Evolutionary conservation across 2,797 vertebrate species (phyloP), one percentile per base, ranked within the genome.

Genomic region (Rhinogobio ventralis): DNA sequence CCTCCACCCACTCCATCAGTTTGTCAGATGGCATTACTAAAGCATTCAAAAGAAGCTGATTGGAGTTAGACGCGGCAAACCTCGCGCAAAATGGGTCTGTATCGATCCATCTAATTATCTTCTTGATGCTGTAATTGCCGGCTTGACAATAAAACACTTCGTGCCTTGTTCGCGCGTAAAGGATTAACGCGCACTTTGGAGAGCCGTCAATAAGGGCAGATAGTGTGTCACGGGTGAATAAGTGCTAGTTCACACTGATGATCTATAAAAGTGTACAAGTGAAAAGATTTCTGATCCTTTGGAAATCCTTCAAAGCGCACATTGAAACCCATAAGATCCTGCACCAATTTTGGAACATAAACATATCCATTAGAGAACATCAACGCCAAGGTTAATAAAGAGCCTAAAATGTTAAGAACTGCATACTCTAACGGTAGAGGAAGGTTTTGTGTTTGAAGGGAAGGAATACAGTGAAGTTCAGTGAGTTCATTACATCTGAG

Each of bases 1-100:
- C 79, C 46, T 68, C 51, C 55, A 66, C 73, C 82, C 42, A 69
- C 82, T 19, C 82, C 25, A 73, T 62, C 84, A 77, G 76, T 30
- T 78, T 84, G 81, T 85, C 85, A 84, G 67, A 82, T 64, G 57
- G 28, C 39, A 82, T 82, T 82, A 51, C 42, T 74, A 30, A 45
- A 74, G 81, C 69, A 25, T 53, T 75, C 62, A 39, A 36, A 66
- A 64, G 45, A 75, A 73, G 45, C 81, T 83, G 81, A 75, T 83
- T 75, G 57, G 81, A 66, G 45, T 42, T 53, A 82, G 57, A 66
- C 45, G 28, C 57, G 51, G 13, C 23, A 82, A 73, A 74, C 57
- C 69, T 64, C 69, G 14, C 19, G 80, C 69, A 73, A 49, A 73
- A 73, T 33, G 68, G 45, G 2, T 33, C 42, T 64, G 28, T 82